These are phyloP conservation scores for Gisinianus flammeolus DNA, from an alignment of 2,888 invertebrate species.

Conservation along the genomic window DNA sequence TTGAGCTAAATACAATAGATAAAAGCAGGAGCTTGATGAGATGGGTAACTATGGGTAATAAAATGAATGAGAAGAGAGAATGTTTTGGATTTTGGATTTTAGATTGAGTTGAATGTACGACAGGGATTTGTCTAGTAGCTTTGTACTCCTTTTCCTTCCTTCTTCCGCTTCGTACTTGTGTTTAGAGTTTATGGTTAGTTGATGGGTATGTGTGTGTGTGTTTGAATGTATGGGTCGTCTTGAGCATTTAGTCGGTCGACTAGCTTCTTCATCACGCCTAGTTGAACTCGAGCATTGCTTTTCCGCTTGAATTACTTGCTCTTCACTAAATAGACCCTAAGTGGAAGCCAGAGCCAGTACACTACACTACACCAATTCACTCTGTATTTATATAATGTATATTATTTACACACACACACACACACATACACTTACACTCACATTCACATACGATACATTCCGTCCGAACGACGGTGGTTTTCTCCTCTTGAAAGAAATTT, in stretches of 20 bases:
- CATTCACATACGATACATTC: no score
- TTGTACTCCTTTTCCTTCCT: background rate
- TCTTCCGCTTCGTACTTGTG: background rate
- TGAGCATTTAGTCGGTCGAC: constrained; percentile 13
- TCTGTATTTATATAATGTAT: no score
- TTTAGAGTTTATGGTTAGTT: background rate
- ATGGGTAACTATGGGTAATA: no score
- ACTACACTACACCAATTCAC: background rate
- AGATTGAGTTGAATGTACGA: background rate
- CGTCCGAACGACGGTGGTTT: no score
- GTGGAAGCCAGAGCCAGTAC: background rate
- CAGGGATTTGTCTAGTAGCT: background rate
- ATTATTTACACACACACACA: no score
- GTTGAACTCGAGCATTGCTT: constrained; percentile 14
- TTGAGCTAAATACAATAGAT: no score
- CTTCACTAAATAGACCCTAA: background rate
- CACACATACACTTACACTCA: background rate
- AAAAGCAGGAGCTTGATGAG: no score
- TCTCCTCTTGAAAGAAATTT: background rate
- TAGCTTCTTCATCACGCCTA: constrained; percentile 13
- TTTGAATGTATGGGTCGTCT: background rate
- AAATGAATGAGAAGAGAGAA: constrained; percentile 1
- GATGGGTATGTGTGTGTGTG: background rate
- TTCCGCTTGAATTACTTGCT: constrained; percentile 13
- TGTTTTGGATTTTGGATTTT: no score